Base-by-base conservation (phyloP, 2,797 vertebrate species). In the Lates japonicus region DNA sequence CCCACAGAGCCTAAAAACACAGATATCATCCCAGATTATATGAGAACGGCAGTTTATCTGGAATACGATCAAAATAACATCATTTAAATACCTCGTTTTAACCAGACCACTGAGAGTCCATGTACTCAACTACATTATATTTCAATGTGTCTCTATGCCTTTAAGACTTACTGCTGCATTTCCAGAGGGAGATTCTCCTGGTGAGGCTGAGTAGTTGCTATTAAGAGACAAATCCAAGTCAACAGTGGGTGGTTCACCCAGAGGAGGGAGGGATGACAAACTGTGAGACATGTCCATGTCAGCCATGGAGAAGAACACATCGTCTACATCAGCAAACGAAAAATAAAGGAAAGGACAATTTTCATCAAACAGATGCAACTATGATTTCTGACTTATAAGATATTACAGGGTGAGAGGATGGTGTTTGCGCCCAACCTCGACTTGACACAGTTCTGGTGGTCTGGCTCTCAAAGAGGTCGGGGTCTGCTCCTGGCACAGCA, bases 241-340 rank as follows among this genome's bases (percentile, higher is more conserved):
- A 88, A 98, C 96, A 13, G 97, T 97, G 77, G 97, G 97, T 46
- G 98, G 98, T 63, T 99, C 98, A 74, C 98, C 98, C 74, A 99
- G 96, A 66, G 98, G 98, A 65, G 98, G 98, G 63, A 99, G 97
- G 29, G 98, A 99, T 1, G 98, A 98, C 70, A 99, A 94, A 84
- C 98, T 99, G 82, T 98, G 98, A 67, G 98, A 99, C 97, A 99
- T 99, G 87, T 99, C 98, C 98, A 99, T 99, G 89, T 99, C 98
- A 46, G 98, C 98, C 98, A 99, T 99, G 48, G 98, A 99, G 94
- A 99, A 99, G 95, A 99, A 99, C 74, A 99, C 98, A 82, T 99
- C 98, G 93, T 99, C 98, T 96, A 96, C 93, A 96, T 76, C 52
- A 74, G 41, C 37, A 68, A 81, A 12, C 54, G 14, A 58, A 44